Percentiles rank a stretch among this genome's conserved stretches.
phyloP scores from a whole-genome alignment of 2,888 invertebrate genomes.

The Onchidella celtica region DNA sequence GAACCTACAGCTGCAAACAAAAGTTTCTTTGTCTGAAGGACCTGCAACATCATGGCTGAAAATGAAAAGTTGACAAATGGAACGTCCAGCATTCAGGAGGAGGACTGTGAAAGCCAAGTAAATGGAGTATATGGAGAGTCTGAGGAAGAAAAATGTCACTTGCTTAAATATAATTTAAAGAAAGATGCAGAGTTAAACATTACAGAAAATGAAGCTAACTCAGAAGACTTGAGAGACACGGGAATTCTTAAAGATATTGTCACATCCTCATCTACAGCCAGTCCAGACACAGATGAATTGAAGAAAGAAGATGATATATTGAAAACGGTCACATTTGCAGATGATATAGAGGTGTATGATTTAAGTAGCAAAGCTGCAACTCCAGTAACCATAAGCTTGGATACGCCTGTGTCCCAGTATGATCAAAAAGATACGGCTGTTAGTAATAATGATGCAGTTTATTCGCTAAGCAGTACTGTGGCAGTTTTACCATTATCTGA shows the following conservation, averaged over 20 bases:
- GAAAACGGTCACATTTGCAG: slow-evolving; percentile 12
- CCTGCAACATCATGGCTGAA: slow-evolving; percentile 25
- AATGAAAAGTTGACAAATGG: slow-evolving; percentile 11
- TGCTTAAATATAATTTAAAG: too few species aligned
- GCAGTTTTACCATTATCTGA: neutral
- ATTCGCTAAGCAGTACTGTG: neutral
- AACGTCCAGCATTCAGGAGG: slow-evolving; percentile 11
- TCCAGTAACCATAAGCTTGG: neutral
- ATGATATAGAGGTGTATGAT: slow-evolving; percentile 13
- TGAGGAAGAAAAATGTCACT: too few species aligned
- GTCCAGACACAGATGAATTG: neutral
- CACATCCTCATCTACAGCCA: slow-evolving; percentile 5
- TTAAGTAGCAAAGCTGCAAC: neutral
- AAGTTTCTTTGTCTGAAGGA: too few species aligned
- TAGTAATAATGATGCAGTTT: neutral
- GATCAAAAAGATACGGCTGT: neutral
- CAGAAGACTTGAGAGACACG: neutral
- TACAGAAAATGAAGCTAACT: neutral
- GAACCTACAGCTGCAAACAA: too few species aligned
- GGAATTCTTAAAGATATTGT: neutral
- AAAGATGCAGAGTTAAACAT: neutral
- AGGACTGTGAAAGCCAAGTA: slow-evolving; percentile 3
- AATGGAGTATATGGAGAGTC: slow-evolving; percentile 14
- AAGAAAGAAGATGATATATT: slow-evolving; percentile 1
- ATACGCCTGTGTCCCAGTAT: neutral